A percentile compares a stretch with the other conserved stretches of the same genome.
phyloP scores from a whole-genome alignment of 1,140 invertebrate genomes.

The Drosophila willistoni region DNA sequence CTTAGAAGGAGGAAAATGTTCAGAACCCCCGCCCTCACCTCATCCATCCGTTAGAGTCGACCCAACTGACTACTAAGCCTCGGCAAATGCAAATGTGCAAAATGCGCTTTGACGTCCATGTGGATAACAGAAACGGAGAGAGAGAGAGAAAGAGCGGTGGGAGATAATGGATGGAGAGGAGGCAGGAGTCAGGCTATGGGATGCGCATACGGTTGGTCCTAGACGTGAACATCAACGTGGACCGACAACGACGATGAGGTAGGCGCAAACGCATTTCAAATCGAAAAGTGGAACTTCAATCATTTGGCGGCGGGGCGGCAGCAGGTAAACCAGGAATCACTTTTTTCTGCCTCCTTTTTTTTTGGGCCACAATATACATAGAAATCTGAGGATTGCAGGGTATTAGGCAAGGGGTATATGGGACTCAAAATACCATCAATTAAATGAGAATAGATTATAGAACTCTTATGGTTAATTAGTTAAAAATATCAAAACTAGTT shows the following conservation, averaged over 20 bases:
- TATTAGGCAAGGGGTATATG: not conserved
- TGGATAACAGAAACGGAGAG: conserved; percentile 22
- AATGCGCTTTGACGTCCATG: conserved; percentile 71
- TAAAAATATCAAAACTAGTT: no score
- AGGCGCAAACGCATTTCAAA: conserved; percentile 72
- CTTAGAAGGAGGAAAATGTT: not conserved
- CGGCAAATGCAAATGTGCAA: conserved; percentile 70
- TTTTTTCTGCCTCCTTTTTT: not conserved
- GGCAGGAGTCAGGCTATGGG: not conserved
- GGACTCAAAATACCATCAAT: no score
- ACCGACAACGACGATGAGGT: conserved; percentile 17
- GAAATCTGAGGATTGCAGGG: conserved; percentile 31
- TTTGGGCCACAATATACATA: conserved; percentile 17
- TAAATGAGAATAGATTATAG: no score
- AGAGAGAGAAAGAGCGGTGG: not conserved
- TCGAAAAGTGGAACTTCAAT: conserved; percentile 76
- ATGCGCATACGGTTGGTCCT: conserved; percentile 14
- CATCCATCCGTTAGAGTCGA: not conserved
- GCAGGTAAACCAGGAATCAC: conserved; percentile 36
- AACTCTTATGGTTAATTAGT: no score
- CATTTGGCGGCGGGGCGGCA: conserved; percentile 52
- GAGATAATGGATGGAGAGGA: not conserved
- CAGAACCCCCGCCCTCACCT: not conserved
- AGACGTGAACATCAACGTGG: conserved; percentile 34
- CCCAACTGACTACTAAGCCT: conserved; percentile 28